Base-by-base conservation (phyloP, 2,888 invertebrate species). In the Zygogramma bicolorata region DNA sequence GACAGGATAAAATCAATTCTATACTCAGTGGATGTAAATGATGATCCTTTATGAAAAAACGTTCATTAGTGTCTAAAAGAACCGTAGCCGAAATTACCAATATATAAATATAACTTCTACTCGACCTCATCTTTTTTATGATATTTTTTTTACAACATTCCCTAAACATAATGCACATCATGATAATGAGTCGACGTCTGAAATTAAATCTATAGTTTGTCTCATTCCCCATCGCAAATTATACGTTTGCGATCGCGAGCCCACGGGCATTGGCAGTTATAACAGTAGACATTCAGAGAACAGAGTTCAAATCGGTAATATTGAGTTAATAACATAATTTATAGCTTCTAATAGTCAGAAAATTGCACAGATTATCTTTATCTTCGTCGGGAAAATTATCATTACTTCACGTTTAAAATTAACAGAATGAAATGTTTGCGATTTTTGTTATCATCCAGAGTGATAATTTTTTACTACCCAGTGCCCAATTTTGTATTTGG, bases 171-270 rank as follows among this genome's bases (percentile, higher is more conserved):
- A 63, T 46, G 42, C 5, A 46, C 49, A 29, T 63, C 49, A 18
- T 27, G 46, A 4, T 40, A 57, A 69, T 69, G 62, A 46, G 34
- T 13, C n/a, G 7, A 58, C 18, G 13, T 22, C 20, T 27, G n/a
- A 29, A 69, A 53, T 57, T 57, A 29, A 69, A 69, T 63, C 40
- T 46, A 40, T 62, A 62, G 34, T 61, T 69, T 69, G 57, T 69
- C 57, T 69, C 57, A 62, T 62, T 62, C 68, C 18, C 62, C 61
- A 53, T 69, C 34, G 63, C 68, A 69, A 69, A 69, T 69, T 69
- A 69, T 46, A 69, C 18, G 68, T 53, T 69, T 20, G 3, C 40
- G 29, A 15, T 38, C 38, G 53, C 34, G 15, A 34, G 15, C 25
- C 62, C 20, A 5, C 38, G 4, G 63, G 68, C 58, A 62, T 27